Evolutionary conservation across 2,797 vertebrate species (phyloP), one percentile per base, ranked within the genome.

Genomic region (Sandelia bainsii): DNA sequence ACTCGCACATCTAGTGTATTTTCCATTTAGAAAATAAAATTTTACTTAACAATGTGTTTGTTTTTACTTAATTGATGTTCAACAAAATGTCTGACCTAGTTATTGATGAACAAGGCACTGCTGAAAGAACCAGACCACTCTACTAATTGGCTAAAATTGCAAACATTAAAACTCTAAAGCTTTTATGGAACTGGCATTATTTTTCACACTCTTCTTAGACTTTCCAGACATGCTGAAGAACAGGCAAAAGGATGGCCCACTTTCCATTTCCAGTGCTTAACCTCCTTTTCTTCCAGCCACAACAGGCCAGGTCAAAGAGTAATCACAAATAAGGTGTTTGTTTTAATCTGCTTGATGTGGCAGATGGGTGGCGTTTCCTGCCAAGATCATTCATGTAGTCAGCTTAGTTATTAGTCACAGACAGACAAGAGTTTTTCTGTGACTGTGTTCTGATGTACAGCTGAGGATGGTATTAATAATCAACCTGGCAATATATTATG

Each of bases 271-370:
- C 67, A 78, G 50, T 32, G 34, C 64, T 82, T 80, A 82, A 81
- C 65, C 74, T 65, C 23, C 14, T 80, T 83, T 72, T 49, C 14
- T 34, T 77, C 22, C 58, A 70, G 81, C 46, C 62, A 77, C 80
- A 61, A 65, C 75, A 85, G 69, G 54, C 62, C 14, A 44, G 76
- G 51, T 85, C 78, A 83, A 50, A 78, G 77, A 80, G 75, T 80
- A 87, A 88, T 82, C 70, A 39, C 76, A 72, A 88, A 84, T 81
- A 73, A 62, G 60, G 80, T 58, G 84, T 87, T 87, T 82, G 62
- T 57, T 83, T 83, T 87, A 90, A 87, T 89, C 87, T 81, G 48
- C 72, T 67, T 69, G 59, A 61, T 9, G 42, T 72, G 62, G 71
- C 87, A 87, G 76, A 70, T 78, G 88, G 85, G 72, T 27, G 62